Base-by-base conservation (phyloP, 2,797 vertebrate species). In the Protosalanx chinensis region DNA sequence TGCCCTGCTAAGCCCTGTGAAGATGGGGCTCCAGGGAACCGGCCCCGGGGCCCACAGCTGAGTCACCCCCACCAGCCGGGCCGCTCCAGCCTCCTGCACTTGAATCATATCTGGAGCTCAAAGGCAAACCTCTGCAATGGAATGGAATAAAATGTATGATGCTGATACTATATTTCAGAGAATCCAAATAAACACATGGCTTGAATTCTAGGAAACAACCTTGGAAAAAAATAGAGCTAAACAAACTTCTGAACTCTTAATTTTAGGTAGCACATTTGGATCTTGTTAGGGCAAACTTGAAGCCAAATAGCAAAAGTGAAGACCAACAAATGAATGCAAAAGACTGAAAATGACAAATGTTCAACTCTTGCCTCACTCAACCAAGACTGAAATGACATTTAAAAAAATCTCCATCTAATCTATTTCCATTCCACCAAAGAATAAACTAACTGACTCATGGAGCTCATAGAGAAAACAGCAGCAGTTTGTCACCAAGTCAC, bases 51-150 rank as follows among this genome's bases (percentile, higher is more conserved):
- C 80, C 79, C 77, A 49, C 75, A 76, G 81, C 76, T 72, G 41
- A 82, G 79, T 69, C 79, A 81, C 79, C 77, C 73, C 60, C 77
- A 58, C 72, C 80, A 77, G 79, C 33, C 16, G 74, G 75, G 65
- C 71, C 49, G 64, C 49, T 68, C 75, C 10, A 32, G 46, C 33
- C 57, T 67, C 75, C 6, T 30, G 37, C 30, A 27, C 83, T 86
- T 87, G 81, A 78, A 81, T 85, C 75, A 86, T 70, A 73, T 75
- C 79, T 72, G 46, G 53, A 83, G 69, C 85, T 88, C 63, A 82
- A 85, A 86, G 72, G 70, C 35, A 74, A 59, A 33, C 65, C 64
- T 80, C 79, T 56, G 64, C 6, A 29, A 64, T 49, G 37, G 46
- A 69, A 66, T 32, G 10, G 59, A 80, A 60, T 77, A 58, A 70